Conservation (phyloP, 2,113 vertebrate species). For the Psittacus erithacus region DNA sequence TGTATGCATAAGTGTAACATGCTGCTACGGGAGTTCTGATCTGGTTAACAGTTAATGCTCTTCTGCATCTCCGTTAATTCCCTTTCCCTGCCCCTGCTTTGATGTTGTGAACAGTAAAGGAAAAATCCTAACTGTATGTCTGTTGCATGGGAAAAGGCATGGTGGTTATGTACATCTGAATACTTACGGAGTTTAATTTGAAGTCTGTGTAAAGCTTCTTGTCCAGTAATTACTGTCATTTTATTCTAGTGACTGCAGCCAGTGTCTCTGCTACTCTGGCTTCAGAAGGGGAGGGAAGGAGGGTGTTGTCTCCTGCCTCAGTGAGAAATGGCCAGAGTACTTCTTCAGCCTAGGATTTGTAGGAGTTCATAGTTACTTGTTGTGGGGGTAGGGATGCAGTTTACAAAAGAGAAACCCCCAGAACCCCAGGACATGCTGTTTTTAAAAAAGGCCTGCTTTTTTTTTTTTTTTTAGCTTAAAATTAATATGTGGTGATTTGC, state of each 20-base stretch:
- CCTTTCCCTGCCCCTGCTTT: not conserved
- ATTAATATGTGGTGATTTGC: not conserved
- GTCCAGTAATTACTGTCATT: not conserved
- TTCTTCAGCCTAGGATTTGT: not conserved
- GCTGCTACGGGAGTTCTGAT: not conserved
- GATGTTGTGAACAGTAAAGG: not conserved
- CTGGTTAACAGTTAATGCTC: not conserved
- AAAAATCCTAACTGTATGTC: not conserved
- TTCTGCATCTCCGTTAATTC: not conserved
- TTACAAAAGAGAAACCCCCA: not conserved
- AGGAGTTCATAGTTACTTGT: not conserved
- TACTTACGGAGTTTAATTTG: not conserved
- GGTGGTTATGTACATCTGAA: not conserved
- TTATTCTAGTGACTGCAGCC: not conserved
- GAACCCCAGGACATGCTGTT: fast-evolving
- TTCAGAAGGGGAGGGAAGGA: not conserved
- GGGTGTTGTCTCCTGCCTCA: not conserved
- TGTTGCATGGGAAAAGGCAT: not conserved
- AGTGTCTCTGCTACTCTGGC: not conserved
- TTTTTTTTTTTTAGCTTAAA: not conserved
- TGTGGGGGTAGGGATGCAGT: not conserved
- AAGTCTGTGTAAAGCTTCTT: not conserved
- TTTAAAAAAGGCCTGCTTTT: not conserved
- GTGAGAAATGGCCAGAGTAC: not conserved
- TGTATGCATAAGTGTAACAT: not conserved